Conservation (phyloP, 2,797 vertebrate species). For the Cercopithecus petaurista region DNA sequence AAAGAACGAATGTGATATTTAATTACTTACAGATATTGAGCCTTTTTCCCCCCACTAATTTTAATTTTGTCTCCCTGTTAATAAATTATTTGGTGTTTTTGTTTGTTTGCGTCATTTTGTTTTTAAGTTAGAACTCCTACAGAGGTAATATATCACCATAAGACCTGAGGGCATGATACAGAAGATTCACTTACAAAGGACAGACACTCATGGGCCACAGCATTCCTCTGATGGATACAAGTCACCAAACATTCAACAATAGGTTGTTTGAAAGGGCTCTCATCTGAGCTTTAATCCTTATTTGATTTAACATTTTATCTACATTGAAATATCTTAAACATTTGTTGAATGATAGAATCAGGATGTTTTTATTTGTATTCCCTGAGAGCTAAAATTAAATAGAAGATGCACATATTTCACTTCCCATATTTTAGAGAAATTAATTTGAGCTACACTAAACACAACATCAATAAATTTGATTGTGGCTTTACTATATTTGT, state of each 20-base stretch:
- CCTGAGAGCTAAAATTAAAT: neutral
- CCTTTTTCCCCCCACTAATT: neutral
- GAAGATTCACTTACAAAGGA: neutral
- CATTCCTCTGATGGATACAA: neutral
- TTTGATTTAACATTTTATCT: neutral
- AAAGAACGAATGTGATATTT: conserved; percentile 31
- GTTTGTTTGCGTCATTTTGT: neutral
- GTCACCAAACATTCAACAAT: neutral
- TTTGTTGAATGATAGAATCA: neutral
- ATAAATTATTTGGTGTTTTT: neutral
- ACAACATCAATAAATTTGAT: neutral
- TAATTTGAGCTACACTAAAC: neutral
- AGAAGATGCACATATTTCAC: neutral
- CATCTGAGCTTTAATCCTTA: neutral
- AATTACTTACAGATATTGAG: conserved; percentile 54
- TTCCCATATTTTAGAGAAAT: neutral
- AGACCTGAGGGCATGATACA: neutral
- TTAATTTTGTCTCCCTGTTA: conserved; percentile 39
- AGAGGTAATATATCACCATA: neutral
- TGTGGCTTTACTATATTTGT: conserved; percentile 42
- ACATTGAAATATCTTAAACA: neutral
- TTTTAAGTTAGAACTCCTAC: neutral
- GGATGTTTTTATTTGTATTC: neutral
- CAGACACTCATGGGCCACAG: neutral
- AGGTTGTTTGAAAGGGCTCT: neutral